Base-by-base conservation (phyloP, 2,888 invertebrate species). In the Drymonia ruficornis region DNA sequence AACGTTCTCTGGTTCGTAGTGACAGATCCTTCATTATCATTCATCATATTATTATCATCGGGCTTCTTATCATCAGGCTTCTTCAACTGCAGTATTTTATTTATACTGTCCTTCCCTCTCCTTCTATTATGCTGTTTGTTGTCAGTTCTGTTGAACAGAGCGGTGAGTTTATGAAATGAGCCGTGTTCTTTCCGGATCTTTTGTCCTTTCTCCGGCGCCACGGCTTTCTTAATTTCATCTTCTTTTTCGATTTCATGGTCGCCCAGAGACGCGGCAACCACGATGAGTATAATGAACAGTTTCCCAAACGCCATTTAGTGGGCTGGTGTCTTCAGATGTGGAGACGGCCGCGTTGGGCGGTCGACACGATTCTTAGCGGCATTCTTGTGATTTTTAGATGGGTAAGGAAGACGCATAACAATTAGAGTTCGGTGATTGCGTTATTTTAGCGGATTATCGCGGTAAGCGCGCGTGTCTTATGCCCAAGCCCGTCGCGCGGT, bases 141-240 rank as follows among this genome's bases (percentile, higher is more conserved):
- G 0, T 86, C 84, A 0, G 88, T 89, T 1, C 79, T 69, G 61
- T 90, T 89, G 80, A 89, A 74, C 8, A 89, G 56, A n/a, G 63
- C 66, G 5, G 77, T 78, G 36, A 91, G 68, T 59, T 85, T 83
- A 31, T 87, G 81, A 23, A 91, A 70, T 1, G 90, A 84, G 2
- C 88, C 86, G 6, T 77, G 73, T 36, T 86, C 83, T 7, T 79
- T 86, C 12, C 89, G 70, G 4, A 82, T 67, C 18, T 75, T 81
- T 54, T 83, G 83, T 52, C 84, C 88, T 61, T 83, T 91, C 87
- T 91, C 88, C 89, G 87, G 53, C 91, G 81, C 91, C 91, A 90
- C 0, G 89, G 91, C 66, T 78, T 89, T 84, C 79, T 83, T 74
- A 79, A 80, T 72, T 84, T 90, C 86, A 80, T 79, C 76, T 78